phyloP scores from a whole-genome alignment of 2,113 vertebrate species.

The Notarius lentiginosus region DNA sequence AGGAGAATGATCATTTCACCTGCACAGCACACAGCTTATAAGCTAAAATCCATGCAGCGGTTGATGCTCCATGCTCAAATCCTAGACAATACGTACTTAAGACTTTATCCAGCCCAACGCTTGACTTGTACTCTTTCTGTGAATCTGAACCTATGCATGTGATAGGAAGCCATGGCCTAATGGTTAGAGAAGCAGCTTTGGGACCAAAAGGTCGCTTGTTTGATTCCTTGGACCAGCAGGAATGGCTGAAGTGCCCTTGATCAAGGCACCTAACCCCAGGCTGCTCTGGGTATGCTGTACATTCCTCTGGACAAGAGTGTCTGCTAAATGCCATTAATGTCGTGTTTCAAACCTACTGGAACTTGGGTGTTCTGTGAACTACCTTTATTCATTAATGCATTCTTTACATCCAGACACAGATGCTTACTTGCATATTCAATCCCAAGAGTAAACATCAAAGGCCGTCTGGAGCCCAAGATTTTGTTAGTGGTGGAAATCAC shows the following conservation, averaged over 20 bases:
- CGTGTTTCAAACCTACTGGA: neutral
- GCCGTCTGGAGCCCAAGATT: neutral
- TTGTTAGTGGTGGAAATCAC: neutral
- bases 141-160: neutral
- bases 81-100: neutral
- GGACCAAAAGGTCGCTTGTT: too few relatives aligned
- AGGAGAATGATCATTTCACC: neutral
- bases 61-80: neutral
- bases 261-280: too few relatives aligned
- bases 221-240: too few relatives aligned
- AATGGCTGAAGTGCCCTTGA: too few relatives aligned
- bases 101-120: neutral
- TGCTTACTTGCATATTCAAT: neutral
- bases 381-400: neutral
- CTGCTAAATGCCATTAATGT: too few relatives aligned
- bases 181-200: too few relatives aligned
- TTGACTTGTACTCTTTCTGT: neutral
- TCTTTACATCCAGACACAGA: neutral
- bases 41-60: neutral
- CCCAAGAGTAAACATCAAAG: neutral
- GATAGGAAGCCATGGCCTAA: too few relatives aligned
- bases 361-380: neutral
- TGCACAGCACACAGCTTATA: neutral
- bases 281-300: too few relatives aligned
- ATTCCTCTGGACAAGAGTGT: too few relatives aligned